These are phyloP conservation scores for Drosophila ustulata DNA, from an alignment of 2,888 invertebrate species.

Conservation along the genomic window DNA sequence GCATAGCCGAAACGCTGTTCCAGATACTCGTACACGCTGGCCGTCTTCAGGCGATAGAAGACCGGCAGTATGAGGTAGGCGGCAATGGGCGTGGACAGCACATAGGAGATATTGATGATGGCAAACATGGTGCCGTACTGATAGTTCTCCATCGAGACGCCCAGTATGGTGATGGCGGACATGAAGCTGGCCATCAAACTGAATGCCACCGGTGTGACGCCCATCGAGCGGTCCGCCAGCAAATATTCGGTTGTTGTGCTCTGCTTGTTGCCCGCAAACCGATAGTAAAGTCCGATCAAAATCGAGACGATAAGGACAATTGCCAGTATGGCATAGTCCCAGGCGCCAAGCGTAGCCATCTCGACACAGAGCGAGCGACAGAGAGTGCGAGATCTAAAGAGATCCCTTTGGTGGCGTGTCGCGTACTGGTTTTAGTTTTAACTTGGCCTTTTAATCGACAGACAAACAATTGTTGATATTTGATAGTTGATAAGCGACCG, in stretches of 20 bases:
- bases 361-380: constrained; percentile 5
- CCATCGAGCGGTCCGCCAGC: constrained; percentile 92
- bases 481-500: constrained; percentile 42
- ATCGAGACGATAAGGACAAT: constrained; percentile 90
- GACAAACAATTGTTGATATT: constrained; percentile 43
- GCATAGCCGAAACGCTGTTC: constrained; percentile 93
- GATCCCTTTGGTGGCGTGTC: neutral
- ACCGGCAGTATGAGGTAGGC: constrained; percentile 93
- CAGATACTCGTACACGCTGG: constrained; percentile 97
- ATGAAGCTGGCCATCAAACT: constrained; percentile 97
- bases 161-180: constrained; percentile 95
- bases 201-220: constrained; percentile 92
- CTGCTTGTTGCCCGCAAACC: constrained; percentile 94
- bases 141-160: constrained; percentile 95
- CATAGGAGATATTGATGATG: constrained; percentile 91
- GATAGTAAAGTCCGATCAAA: constrained; percentile 92
- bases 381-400: neutral
- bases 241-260: constrained; percentile 95
- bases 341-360: constrained; percentile 86
- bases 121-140: constrained; percentile 93
- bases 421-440: constrained; percentile 4
- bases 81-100: constrained; percentile 91
- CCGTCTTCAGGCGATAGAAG: constrained; percentile 92
- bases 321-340: constrained; percentile 92
- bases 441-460: constrained; percentile 39